phyloP scores from a whole-genome alignment of 2,113 vertebrate genomes.

The Psephotus haematonotus region DNA sequence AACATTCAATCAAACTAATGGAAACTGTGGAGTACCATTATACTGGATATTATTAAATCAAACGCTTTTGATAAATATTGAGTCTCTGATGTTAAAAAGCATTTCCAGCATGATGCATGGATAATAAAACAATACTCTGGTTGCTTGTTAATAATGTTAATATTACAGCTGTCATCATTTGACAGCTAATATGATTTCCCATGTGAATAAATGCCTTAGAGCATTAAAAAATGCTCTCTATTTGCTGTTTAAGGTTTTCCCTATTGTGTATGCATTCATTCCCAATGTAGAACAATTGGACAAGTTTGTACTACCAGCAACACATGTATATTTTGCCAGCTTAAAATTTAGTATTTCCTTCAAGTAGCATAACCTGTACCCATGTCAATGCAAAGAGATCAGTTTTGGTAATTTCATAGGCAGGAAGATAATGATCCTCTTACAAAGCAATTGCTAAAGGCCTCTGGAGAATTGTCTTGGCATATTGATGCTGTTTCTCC shows the following conservation, averaged over 20 bases:
- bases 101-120: slow-evolving; percentile 27
- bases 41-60: slow-evolving; percentile 68
- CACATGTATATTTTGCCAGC: not conserved
- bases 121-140: slow-evolving; percentile 43
- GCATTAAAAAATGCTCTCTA: not conserved
- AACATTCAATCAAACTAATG: slow-evolving; percentile 67
- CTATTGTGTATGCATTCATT: not conserved
- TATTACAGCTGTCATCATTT: slow-evolving; percentile 33
- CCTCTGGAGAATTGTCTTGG: not conserved
- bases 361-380: not conserved
- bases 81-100: slow-evolving; percentile 61
- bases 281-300: not conserved
- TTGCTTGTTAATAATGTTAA: slow-evolving; percentile 48
- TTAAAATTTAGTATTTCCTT: slow-evolving; percentile 40
- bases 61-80: slow-evolving; percentile 72
- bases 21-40: slow-evolving; percentile 60
- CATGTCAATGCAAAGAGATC: not conserved
- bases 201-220: not conserved
- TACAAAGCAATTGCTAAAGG: not conserved
- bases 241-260: not conserved
- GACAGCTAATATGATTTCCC: slow-evolving; percentile 8
- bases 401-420: not conserved
- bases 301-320: not conserved
- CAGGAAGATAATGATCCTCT: not conserved
- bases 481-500: not conserved